These are phyloP conservation scores for Enteromius mattozi DNA, from an alignment of 2,797 vertebrate species.

Conservation along the genomic window DNA sequence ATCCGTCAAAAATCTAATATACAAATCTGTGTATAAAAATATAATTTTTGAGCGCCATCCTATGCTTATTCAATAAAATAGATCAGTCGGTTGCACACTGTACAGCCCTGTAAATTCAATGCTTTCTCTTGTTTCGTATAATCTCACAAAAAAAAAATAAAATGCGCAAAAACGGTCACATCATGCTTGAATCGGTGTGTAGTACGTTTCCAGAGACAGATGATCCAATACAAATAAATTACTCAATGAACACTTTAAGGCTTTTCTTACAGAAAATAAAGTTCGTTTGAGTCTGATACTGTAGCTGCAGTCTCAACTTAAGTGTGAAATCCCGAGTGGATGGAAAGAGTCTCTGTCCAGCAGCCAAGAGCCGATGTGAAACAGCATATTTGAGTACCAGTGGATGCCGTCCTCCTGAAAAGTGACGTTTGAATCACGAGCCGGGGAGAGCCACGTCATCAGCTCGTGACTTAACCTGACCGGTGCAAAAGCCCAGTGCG, in stretches of 20 bases:
- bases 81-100: slow-evolving; percentile 56
- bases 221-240: slow-evolving; percentile 85
- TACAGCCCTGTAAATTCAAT: slow-evolving; percentile 71
- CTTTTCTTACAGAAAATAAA: slow-evolving; percentile 54
- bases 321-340: slow-evolving; percentile 79
- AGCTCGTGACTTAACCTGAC: slow-evolving; percentile 79
- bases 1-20: slow-evolving; percentile 85
- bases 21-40: slow-evolving; percentile 94
- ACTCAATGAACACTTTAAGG: slow-evolving; percentile 76
- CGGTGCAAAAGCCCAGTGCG: slow-evolving; percentile 85
- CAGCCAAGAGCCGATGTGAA: slow-evolving; percentile 83
- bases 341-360: slow-evolving; percentile 83
- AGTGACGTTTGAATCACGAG: slow-evolving; percentile 48
- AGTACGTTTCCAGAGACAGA: slow-evolving; percentile 69
- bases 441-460: slow-evolving; percentile 67
- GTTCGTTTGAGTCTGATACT: slow-evolving; percentile 51
- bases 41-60: slow-evolving; percentile 84
- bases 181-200: slow-evolving; percentile 74
- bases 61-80: slow-evolving; percentile 62
- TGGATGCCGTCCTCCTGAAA: slow-evolving; percentile 76
- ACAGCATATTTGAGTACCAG: slow-evolving; percentile 87
- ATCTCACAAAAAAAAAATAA: slow-evolving; percentile 6
- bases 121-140: slow-evolving; percentile 32
- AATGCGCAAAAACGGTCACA: slow-evolving; percentile 75
- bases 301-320: slow-evolving; percentile 75